Percentiles rank a stretch among this genome's conserved stretches.
These are phyloP conservation scores for Portunus trituberculatus DNA, from an alignment of 1,140 invertebrate species.

Conservation along the genomic window DNA sequence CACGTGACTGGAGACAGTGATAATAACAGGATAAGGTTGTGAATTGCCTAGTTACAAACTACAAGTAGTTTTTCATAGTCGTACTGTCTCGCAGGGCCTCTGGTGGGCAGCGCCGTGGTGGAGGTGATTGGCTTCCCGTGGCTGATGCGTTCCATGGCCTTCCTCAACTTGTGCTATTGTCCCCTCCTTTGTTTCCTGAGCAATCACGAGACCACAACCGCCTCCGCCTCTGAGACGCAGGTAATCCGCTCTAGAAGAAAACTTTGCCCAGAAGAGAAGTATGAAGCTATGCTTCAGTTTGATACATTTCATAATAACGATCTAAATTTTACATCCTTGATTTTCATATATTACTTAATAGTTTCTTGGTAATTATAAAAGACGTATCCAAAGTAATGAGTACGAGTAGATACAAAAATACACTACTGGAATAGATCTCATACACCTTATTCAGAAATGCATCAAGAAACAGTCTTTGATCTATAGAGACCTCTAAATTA, in stretches of 20 bases:
- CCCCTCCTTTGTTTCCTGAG: slow-evolving; percentile 57
- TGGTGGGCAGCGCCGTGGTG: slow-evolving; percentile 61
- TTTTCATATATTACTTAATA: no score
- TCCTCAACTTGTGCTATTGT: slow-evolving; percentile 65
- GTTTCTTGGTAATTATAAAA: no score
- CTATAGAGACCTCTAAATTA: no score
- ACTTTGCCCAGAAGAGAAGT: no score
- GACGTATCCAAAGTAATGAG: no score
- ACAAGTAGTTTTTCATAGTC: no score
- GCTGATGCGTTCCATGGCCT: slow-evolving; percentile 61
- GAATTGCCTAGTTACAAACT: neutral
- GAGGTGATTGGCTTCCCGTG: slow-evolving; percentile 58
- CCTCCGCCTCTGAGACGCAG: slow-evolving; percentile 22
- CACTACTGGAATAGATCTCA: no score
- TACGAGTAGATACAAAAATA: no score
- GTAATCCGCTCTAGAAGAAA: neutral
- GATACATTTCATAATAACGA: neutral
- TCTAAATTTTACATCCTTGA: neutral
- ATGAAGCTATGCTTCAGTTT: neutral
- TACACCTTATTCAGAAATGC: no score
- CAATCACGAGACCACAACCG: neutral
- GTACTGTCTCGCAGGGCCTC: slow-evolving; percentile 33
- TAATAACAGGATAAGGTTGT: neutral
- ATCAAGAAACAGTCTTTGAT: no score
- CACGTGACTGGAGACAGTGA: neutral